phyloP scores from a whole-genome alignment of 2,888 invertebrate species.

The Athalia cordata region DNA sequence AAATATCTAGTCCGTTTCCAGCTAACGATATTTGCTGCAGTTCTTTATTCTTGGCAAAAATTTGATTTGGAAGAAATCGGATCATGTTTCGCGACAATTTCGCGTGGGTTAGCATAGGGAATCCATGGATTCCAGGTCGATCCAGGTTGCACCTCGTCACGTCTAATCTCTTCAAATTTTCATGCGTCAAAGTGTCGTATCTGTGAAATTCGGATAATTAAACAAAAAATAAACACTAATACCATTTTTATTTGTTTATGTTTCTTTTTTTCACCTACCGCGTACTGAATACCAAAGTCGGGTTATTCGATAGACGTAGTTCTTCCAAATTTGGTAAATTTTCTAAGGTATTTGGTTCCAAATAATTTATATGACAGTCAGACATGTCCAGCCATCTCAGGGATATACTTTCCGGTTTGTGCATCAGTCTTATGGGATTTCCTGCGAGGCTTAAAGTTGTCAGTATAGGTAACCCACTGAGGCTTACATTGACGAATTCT shows the following conservation, averaged over 20 bases:
- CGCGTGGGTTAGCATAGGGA: constrained; percentile 78
- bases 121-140: constrained; percentile 76
- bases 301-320: constrained; percentile 65
- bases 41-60: constrained; percentile 79
- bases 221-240: background rate
- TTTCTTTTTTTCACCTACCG: constrained; percentile 58
- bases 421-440: constrained; percentile 74
- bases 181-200: constrained; percentile 60
- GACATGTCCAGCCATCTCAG: constrained; percentile 67
- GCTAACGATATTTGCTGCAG: constrained; percentile 80
- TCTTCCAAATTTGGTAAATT: constrained; percentile 65
- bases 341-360: constrained; percentile 62
- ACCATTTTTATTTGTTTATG: background rate
- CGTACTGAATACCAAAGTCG: constrained; percentile 64
- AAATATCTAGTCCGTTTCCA: constrained; percentile 78
- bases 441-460: constrained; percentile 81
- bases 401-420: constrained; percentile 60
- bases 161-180: constrained; percentile 64
- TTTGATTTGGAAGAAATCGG: constrained; percentile 76
- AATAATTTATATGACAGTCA: constrained; percentile 64
- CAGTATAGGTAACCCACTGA: constrained; percentile 78
- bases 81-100: constrained; percentile 81
- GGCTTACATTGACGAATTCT: constrained; percentile 80
- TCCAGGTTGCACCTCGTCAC: constrained; percentile 66
- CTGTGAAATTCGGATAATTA: constrained; percentile 53